Percentiles rank a stretch among this genome's conserved stretches.
Conservation (phyloP, 2,888 invertebrate genomes). For the Eupelmus urozonus region DNA sequence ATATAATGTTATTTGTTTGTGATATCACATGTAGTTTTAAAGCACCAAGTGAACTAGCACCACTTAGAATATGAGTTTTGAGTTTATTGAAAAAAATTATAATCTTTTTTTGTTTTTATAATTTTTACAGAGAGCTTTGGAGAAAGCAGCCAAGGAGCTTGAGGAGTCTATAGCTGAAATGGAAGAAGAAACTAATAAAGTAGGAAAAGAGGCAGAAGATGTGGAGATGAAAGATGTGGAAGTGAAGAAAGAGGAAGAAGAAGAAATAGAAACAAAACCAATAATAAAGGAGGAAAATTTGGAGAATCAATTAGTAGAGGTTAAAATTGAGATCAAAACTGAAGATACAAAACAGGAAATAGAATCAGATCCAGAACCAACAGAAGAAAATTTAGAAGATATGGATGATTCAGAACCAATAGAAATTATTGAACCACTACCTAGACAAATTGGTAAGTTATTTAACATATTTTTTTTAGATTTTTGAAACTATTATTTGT, state of each 20-base stretch:
- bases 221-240: slow-evolving; percentile 65
- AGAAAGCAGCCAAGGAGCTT: slow-evolving; percentile 69
- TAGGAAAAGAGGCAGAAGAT: slow-evolving; percentile 73
- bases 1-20: neutral
- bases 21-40: neutral
- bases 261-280: slow-evolving; percentile 59
- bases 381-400: slow-evolving; percentile 84
- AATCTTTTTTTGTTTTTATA: slow-evolving; percentile 37
- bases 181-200: slow-evolving; percentile 69
- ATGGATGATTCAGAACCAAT: slow-evolving; percentile 62
- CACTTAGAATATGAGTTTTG: neutral
- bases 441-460: slow-evolving; percentile 49
- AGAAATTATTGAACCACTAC: slow-evolving; percentile 57
- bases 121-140: slow-evolving; percentile 70
- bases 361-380: slow-evolving; percentile 79
- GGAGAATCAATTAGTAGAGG: slow-evolving; percentile 38
- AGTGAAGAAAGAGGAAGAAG: slow-evolving; percentile 72
- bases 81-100: neutral
- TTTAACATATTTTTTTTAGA: neutral
- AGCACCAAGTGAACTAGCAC: no score
- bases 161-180: slow-evolving; percentile 67
- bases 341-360: slow-evolving; percentile 83
- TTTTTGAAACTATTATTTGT: neutral
- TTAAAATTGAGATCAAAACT: no score
- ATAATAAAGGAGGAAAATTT: slow-evolving; percentile 59